Base-by-base conservation (phyloP, 2,113 vertebrate species). In the Pterocles orientalis region DNA sequence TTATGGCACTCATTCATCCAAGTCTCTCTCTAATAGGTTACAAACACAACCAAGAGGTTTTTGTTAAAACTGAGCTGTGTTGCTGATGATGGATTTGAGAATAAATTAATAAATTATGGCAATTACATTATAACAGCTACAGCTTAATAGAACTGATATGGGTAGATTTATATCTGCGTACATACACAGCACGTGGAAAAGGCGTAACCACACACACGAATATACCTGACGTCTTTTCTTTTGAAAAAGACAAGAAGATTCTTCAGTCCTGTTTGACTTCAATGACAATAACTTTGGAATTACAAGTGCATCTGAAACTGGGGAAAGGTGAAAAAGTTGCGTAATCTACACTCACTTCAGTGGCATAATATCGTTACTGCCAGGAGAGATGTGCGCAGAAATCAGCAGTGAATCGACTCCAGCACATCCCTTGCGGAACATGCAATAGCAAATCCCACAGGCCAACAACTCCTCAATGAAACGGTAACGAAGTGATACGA, bases 401-500 rank as follows among this genome's bases (percentile, higher is more conserved):
- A 24, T 24, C 41, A 33, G 20, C 72, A 33, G 36, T 1, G 45
- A 69, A 8, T 4, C 5, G 3, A 39, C 34, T 12, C 13, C 56
- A 26, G 47, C 1, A 11, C 80, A 68, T 21, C 25, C 64, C 57
- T 31, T 34, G 45, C 31, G 24, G 75, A 88, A 62, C 0, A 33
- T 0, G 2, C 43, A 29, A 21, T 3, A 12, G 8, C 5, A 47
- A 80, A n/a, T 31, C 41, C 75, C 71, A 15, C 39, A 14, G 11
- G 39, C 7, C 75, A 58, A 3, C 56, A 58, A 2, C 36, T 19
- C 29, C 29, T 39, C 75, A 25, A 1, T 3, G 60, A 54, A 60
- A n/a, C 0, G 4, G 28, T 5, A 25, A 9, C 0, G 12, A 69
- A 21, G 24, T 1, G 51, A 25, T 68, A 15, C 0, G 17, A 21